Evolutionary conservation across 2,888 invertebrate genomes (phyloP).

Genomic region (Lypha dubia): DNA sequence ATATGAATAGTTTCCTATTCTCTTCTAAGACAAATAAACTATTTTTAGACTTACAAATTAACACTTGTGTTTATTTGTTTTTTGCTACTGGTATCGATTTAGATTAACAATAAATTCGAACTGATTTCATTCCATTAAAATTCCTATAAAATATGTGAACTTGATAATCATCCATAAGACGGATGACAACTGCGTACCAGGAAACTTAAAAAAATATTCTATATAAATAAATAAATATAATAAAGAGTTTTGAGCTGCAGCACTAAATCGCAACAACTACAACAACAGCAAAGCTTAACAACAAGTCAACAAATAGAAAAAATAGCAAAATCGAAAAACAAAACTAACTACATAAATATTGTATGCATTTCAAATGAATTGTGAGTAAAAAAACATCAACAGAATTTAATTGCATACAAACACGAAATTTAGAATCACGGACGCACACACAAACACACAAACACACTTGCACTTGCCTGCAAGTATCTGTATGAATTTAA

Average conservation of each 20-base stretch:
- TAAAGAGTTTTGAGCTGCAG: conserved; percentile 54
- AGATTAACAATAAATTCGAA: conserved; percentile 42
- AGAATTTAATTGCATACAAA: conserved; percentile 59
- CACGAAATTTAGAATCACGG: conserved; percentile 30
- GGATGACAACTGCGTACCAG: conserved; percentile 73
- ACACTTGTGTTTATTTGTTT: conserved; percentile 46
- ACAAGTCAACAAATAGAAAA: conserved; percentile 14
- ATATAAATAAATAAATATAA: conserved; percentile 24
- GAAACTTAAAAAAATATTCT: conserved; percentile 53
- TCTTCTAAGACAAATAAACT: conserved; percentile 12
- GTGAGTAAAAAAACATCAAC: conserved; percentile 22
- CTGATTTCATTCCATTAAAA: conserved; percentile 66
- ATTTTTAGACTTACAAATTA: conserved; percentile 64
- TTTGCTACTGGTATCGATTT: conserved; percentile 29
- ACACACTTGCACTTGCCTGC: not conserved
- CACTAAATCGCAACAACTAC: too few relatives aligned
- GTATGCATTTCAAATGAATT: conserved; percentile 60
- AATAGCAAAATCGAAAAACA: conserved; percentile 20
- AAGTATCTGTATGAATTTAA: conserved; percentile 24
- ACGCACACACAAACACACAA: not conserved
- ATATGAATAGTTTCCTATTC: not conserved
- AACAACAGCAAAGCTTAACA: conserved; percentile 23
- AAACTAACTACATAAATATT: conserved; percentile 44
- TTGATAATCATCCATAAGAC: conserved; percentile 72
- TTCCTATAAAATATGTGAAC: conserved; percentile 62